Evolutionary conservation across 2,113 vertebrate genomes (phyloP), one percentile per base, ranked within the genome.

Genomic region (Coregonus clupeaformis): DNA sequence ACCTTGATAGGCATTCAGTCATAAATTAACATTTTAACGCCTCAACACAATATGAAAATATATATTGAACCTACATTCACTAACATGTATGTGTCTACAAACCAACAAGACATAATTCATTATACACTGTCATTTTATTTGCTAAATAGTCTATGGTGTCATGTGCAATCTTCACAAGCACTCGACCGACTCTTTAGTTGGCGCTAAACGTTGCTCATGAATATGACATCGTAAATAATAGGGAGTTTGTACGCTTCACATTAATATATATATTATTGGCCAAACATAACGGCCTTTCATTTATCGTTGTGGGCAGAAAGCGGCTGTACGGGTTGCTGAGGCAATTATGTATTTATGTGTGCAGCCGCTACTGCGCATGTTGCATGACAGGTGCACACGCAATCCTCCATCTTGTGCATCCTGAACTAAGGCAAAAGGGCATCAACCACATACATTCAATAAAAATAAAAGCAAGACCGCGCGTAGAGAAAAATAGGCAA

Each of bases 381-480:
- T 92, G 85, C 86, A 92, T 92, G 91, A 89, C 92, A 92, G 90
- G 90, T 91, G 65, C 72, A 87, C 90, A 90, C 87, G 84, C 87
- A 73, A 90, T 84, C 87, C 90, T 93, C 93, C 93, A 94, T 94
- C 92, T 94, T 94, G 91, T 84, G 84, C 88, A 82, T 90, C 89
- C 82, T 80, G 80, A 86, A 85, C 84, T 74, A 77, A 86, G 85
- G 89, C 89, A 79, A 90, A 86, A 90, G 88, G 84, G 88, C 87
- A 89, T 87, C 76, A 77, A 88, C 36, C 36, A 77, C 76, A 84
- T 27, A 82, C 18, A 68, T 60, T 75, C 36, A 32, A 62, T 67
- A 47, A 12, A 62, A 32, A 49, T 36, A 36, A 6, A 36, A 36
- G 9, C 2, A 9, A 14, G 49, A 45, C 74, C 6, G 18, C 7